These are phyloP conservation scores for Zaprionus bogoriensis DNA, from an alignment of 2,888 invertebrate species.

Conservation along the genomic window DNA sequence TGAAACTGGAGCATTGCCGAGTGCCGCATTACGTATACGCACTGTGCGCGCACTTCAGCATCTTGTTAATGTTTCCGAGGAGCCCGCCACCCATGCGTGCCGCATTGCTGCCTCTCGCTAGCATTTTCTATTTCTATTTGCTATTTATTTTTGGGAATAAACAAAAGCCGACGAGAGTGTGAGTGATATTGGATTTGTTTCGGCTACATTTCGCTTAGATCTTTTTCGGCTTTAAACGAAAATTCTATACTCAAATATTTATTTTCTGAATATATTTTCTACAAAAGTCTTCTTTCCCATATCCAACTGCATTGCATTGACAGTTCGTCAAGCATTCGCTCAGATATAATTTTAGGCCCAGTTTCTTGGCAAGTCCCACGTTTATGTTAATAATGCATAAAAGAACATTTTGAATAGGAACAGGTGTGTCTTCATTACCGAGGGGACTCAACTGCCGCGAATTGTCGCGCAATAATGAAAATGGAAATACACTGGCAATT, in stretches of 20 bases:
- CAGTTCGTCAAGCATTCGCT: neutral
- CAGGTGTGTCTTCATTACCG: too few species aligned
- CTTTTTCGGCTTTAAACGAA: neutral
- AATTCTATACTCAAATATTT: neutral
- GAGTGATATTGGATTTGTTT: neutral
- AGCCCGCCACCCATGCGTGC: slow-evolving; percentile 5
- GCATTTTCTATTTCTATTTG: neutral
- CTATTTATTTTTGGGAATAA: neutral
- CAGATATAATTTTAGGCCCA: neutral
- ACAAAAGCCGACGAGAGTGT: neutral
- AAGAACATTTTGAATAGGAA: neutral
- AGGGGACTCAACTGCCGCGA: too few species aligned
- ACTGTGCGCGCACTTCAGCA: slow-evolving; percentile 17
- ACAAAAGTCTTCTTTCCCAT: neutral
- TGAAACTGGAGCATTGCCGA: slow-evolving; percentile 65
- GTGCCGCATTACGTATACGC: slow-evolving; percentile 60
- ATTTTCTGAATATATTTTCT: neutral
- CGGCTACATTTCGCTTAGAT: neutral
- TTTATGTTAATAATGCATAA: neutral
- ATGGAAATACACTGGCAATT: neutral
- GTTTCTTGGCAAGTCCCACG: too few species aligned
- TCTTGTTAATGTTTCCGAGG: slow-evolving; percentile 20
- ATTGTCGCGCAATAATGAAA: neutral
- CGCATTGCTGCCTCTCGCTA: too few species aligned
- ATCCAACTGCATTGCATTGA: neutral